phyloP scores from a whole-genome alignment of 2,113 vertebrate genomes.

The Chinchilla lanigera region DNA sequence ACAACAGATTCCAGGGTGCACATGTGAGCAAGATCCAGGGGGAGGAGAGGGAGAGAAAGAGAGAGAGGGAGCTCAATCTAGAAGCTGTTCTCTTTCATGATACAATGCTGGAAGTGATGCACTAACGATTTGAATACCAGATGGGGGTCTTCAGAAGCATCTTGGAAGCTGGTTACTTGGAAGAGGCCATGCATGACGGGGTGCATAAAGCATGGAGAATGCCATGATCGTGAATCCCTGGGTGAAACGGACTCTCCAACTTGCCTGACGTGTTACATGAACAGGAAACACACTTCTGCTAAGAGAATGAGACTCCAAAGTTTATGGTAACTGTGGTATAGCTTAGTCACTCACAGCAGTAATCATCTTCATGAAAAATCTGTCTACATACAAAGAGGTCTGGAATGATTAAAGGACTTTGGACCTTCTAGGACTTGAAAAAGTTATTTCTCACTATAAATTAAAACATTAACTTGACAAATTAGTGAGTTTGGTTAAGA shows the following conservation, averaged over 20 bases:
- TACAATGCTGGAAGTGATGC: background rate
- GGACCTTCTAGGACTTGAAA: background rate
- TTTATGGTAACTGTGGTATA: background rate
- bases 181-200: accelerated
- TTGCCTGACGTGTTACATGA: background rate
- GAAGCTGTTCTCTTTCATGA: background rate
- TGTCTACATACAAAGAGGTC: background rate
- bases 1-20: background rate
- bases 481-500: background rate
- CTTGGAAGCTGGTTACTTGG: background rate
- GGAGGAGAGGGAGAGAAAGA: no score
- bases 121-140: background rate
- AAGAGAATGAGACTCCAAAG: background rate
- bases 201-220: background rate
- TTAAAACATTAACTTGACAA: background rate
- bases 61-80: background rate
- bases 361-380: background rate
- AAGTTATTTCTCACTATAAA: background rate
- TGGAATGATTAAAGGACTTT: background rate
- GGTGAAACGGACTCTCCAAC: background rate
- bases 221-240: background rate
- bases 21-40: background rate
- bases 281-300: background rate
- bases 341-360: background rate
- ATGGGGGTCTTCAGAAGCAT: background rate